These are phyloP conservation scores for Venustoraphidia nigricollis DNA, from an alignment of 2,888 invertebrate genomes.

Conservation along the genomic window DNA sequence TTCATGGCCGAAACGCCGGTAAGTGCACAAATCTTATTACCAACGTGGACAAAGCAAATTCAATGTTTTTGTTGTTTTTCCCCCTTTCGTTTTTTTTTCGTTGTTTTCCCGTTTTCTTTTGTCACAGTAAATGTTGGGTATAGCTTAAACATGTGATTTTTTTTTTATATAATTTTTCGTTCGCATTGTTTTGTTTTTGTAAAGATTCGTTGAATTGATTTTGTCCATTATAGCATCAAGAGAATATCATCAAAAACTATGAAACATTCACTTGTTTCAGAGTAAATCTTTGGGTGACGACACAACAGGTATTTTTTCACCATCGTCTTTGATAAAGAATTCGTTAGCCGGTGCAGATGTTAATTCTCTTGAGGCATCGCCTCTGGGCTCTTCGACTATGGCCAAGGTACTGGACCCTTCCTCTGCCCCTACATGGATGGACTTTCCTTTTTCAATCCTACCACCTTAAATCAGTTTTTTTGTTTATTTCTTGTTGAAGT, in stretches of 20 bases:
- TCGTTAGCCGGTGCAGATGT: slow-evolving; percentile 46
- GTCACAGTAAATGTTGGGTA: too few relatives aligned
- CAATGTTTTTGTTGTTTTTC: slow-evolving; percentile 5
- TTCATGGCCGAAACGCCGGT: slow-evolving; percentile 67
- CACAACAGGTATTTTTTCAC: slow-evolving; percentile 68
- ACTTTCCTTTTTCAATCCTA: slow-evolving; percentile 4
- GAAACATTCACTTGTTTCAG: slow-evolving; percentile 36
- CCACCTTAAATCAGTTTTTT: neutral
- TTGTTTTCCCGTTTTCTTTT: neutral
- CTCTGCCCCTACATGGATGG: slow-evolving; percentile 3
- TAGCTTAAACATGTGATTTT: too few relatives aligned
- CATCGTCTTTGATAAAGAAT: slow-evolving; percentile 75
- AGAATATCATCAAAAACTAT: neutral
- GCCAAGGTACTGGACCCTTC: slow-evolving; percentile 22
- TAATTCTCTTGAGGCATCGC: slow-evolving; percentile 40
- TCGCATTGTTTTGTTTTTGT: too few relatives aligned
- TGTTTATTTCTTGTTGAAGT: neutral
- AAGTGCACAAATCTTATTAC: slow-evolving; percentile 20
- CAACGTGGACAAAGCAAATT: slow-evolving; percentile 1
- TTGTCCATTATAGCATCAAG: too few relatives aligned
- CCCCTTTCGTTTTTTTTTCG: slow-evolving; percentile 2
- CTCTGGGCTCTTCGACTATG: slow-evolving; percentile 16
- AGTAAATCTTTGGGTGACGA: slow-evolving; percentile 72
- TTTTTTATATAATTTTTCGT: too few relatives aligned
- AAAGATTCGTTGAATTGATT: too few relatives aligned